phyloP scores from a whole-genome alignment of 2,113 vertebrate genomes.

The Pandion haliaetus region DNA sequence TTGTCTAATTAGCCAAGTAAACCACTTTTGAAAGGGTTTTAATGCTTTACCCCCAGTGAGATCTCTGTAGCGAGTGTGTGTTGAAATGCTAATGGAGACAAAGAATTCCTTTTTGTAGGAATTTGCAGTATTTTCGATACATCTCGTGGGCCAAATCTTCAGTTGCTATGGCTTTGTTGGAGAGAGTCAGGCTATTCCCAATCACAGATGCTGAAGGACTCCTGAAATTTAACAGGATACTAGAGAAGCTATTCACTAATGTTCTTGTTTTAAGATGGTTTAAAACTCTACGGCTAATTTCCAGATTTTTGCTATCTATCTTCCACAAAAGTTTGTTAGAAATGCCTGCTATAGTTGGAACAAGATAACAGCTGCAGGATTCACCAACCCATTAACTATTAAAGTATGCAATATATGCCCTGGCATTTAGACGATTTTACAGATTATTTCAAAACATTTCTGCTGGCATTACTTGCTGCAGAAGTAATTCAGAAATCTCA shows the following conservation, averaged over 20 bases:
- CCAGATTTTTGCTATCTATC: neutral
- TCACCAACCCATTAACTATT: neutral
- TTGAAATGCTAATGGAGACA: conserved; percentile 57
- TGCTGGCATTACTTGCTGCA: neutral
- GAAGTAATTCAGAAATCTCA: neutral
- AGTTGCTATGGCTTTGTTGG: neutral
- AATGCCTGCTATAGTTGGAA: neutral
- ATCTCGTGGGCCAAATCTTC: neutral
- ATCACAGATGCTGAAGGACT: neutral
- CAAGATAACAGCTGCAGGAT: neutral
- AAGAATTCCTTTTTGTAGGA: conserved; percentile 40
- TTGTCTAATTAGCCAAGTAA: conserved; percentile 60
- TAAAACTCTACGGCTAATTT: neutral
- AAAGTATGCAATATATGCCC: neutral
- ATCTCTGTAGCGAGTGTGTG: conserved; percentile 30
- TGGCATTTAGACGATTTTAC: neutral
- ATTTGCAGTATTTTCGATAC: conserved; percentile 32
- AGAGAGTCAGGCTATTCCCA: neutral
- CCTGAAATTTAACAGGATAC: neutral
- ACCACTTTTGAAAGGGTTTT: conserved; percentile 51
- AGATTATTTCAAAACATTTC: neutral
- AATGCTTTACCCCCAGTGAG: conserved; percentile 47
- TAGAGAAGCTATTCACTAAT: neutral
- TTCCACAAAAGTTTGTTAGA: neutral
- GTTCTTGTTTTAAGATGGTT: neutral